phyloP scores from a whole-genome alignment of 2,113 vertebrate species.

The Chauna torquata region DNA sequence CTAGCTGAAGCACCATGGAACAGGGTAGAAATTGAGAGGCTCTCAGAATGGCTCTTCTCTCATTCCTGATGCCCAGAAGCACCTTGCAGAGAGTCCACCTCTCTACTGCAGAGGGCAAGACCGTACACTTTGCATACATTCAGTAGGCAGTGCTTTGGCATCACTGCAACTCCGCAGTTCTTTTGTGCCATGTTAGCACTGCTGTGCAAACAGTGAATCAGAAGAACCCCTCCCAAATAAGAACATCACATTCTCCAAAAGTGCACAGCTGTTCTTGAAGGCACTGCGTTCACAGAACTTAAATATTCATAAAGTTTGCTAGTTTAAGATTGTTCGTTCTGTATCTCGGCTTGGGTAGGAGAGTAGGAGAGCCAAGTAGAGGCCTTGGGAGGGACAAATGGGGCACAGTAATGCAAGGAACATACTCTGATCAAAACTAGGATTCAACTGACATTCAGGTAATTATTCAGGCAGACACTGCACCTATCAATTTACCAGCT shows the following conservation, averaged over 20 bases:
- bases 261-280: background rate
- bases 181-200: background rate
- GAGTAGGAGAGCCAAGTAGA: background rate
- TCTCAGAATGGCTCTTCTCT: background rate
- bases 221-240: background rate
- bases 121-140: background rate
- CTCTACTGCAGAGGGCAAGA: background rate
- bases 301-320: background rate
- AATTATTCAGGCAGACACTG: background rate
- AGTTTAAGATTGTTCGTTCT: background rate
- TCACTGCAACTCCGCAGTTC: fast-evolving
- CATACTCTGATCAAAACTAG: background rate
- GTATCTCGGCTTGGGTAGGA: no score
- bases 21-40: background rate
- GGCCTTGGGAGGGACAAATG: background rate
- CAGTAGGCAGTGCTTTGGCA: background rate
- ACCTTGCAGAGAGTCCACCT: background rate
- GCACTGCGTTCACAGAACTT: background rate
- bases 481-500: background rate
- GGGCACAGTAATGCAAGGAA: background rate
- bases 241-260: background rate
- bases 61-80: background rate
- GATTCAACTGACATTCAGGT: background rate
- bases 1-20: background rate
- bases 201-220: background rate